A percentile compares a stretch with the other conserved stretches of the same genome.
phyloP scores from a whole-genome alignment of 2,113 vertebrate genomes.

The Apteryx owenii region DNA sequence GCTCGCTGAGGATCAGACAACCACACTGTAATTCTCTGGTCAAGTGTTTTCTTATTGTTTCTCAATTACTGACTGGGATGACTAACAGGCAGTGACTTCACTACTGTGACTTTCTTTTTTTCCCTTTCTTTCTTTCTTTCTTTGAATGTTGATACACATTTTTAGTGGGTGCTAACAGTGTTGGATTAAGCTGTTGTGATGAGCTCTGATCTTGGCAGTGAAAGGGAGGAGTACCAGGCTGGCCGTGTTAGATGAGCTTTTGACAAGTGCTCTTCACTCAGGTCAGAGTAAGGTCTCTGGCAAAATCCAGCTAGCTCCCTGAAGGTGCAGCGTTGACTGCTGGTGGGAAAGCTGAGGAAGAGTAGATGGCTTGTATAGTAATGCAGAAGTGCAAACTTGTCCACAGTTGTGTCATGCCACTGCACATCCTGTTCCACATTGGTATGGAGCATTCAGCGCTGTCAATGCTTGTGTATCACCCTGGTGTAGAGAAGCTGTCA shows the following conservation, averaged over 20 bases:
- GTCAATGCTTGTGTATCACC: not conserved
- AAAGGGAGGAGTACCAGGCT: not conserved
- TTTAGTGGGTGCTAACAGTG: not conserved
- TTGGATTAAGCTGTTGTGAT: not conserved
- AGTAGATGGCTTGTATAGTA: not conserved
- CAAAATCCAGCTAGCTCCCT: not conserved
- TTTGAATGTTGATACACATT: not conserved
- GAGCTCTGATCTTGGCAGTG: not conserved
- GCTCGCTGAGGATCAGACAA: slow-evolving; percentile 44
- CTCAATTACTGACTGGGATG: slow-evolving; percentile 55
- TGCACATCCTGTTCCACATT: rapidly evolving
- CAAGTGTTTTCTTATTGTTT: slow-evolving; percentile 62
- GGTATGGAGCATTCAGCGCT: not conserved
- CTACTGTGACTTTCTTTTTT: not conserved
- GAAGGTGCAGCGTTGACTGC: not conserved
- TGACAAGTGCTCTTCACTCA: not conserved
- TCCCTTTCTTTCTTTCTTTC: not conserved
- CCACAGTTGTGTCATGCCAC: not conserved
- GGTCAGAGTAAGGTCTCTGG: not conserved
- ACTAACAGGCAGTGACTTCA: not conserved
- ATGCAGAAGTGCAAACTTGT: not conserved
- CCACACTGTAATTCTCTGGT: slow-evolving; percentile 55
- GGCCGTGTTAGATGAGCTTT: not conserved
- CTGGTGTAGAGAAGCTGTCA: not conserved
- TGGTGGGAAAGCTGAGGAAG: not conserved